phyloP scores from a whole-genome alignment of 2,113 vertebrate species.

The Aldabrachelys gigantea region DNA sequence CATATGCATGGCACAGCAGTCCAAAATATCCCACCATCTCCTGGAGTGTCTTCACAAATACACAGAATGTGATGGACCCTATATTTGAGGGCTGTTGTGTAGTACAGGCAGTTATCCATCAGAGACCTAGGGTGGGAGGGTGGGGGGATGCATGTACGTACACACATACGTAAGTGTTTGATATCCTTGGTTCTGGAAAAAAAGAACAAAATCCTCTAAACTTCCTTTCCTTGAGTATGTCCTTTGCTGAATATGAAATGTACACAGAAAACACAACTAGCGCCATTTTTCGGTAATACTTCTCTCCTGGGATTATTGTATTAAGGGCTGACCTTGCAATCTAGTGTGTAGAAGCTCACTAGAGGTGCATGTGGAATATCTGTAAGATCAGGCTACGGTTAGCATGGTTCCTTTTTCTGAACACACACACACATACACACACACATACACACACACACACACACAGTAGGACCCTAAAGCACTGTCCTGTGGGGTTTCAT shows the following conservation, averaged over 20 bases:
- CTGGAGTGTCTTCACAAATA: background rate
- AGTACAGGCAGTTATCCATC: background rate
- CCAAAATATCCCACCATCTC: background rate
- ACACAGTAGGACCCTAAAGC: background rate
- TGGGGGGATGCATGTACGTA: background rate
- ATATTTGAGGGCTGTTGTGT: no score
- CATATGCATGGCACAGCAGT: background rate
- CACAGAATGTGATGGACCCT: background rate
- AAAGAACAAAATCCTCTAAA: background rate
- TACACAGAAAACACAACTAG: background rate
- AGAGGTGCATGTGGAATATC: background rate
- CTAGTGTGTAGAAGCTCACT: background rate
- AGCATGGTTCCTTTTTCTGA: background rate
- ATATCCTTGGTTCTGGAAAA: background rate
- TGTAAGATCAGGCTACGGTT: background rate
- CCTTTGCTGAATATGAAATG: background rate
- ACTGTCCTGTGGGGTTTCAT: background rate
- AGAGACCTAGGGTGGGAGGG: background rate
- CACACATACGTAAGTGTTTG: background rate
- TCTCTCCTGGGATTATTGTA: background rate
- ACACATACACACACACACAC: background rate
- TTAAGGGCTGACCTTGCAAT: background rate
- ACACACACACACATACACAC: background rate
- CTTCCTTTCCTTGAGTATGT: background rate
- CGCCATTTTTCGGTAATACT: background rate